Evolutionary conservation across 2,113 vertebrate species (phyloP).

Genomic region (Cynopterus brachyotis): DNA sequence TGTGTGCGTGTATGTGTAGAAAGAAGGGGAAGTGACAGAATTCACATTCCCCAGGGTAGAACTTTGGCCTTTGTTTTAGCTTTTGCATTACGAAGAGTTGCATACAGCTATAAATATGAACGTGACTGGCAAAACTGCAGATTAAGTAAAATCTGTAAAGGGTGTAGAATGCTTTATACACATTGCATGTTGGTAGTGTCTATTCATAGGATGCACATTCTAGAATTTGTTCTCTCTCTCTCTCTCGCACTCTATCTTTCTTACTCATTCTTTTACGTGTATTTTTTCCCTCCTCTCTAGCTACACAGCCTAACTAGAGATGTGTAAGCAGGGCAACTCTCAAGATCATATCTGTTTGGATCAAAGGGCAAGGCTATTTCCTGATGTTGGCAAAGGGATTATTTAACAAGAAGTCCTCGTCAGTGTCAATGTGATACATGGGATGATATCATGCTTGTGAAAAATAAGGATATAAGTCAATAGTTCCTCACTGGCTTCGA

Average conservation of each 20-base stretch:
- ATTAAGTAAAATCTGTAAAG: constrained; percentile 67
- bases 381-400: constrained; percentile 83
- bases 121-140: constrained; percentile 34
- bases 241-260: constrained; percentile 38
- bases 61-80: constrained; percentile 41
- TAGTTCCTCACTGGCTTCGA: constrained; percentile 80
- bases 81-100: constrained; percentile 17
- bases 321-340: constrained; percentile 69
- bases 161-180: constrained; percentile 50
- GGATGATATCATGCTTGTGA: constrained; percentile 81
- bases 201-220: constrained; percentile 61
- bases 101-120: constrained; percentile 11
- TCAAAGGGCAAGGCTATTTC: constrained; percentile 82
- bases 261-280: constrained; percentile 37
- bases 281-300: constrained; percentile 33
- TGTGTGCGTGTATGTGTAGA: not conserved
- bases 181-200: constrained; percentile 33
- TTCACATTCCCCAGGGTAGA: not conserved
- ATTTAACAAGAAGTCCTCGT: constrained; percentile 82
- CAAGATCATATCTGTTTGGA: constrained; percentile 79
- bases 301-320: constrained; percentile 53
- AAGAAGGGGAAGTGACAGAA: not conserved
- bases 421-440: constrained; percentile 77
- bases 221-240: constrained; percentile 61
- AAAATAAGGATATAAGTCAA: constrained; percentile 80